Evolutionary conservation across 2,113 vertebrate genomes (phyloP), one percentile per base, ranked within the genome.

Genomic region (Hydropotes inermis): DNA sequence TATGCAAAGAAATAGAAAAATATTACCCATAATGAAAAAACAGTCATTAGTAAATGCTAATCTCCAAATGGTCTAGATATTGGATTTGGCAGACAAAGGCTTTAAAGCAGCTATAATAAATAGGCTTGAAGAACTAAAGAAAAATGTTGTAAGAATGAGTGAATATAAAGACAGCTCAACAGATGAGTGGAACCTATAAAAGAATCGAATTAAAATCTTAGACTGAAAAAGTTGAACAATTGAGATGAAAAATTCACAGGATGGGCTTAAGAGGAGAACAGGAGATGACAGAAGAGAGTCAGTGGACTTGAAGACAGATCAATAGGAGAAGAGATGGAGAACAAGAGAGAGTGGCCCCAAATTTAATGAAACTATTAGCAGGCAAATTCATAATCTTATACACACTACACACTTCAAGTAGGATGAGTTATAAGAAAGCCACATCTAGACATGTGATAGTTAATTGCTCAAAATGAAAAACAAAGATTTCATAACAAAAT

Each of bases 121-220:
- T 87, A 87, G 54, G 6, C 88, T 90, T 12, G 57, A 33, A 50
- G n/a, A 90, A 70, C 86, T 91, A 91, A 87, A 74, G 30, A 60
- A 57, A 96, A 60, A 74, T 60, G 70, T 81, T 88, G 28, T 90
- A 19, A 54, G 9, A 95, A 67, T 64, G 55, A 91, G 15, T 82
- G 54, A 95, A 79, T 64, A 47, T 60, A 54, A 39, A 67, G 36
- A 7, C 19, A 47, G 85, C 21, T 52, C 27, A 91, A 47, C 64
- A 61, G 45, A 91, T 13, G 95, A 93, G 47, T 54, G 93, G n/a
- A 84, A 87, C 60, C 21, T 87, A 36, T 95, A 28, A 94, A 93
- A 90, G 36, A 78, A 84, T 91, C 21, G 57, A 88, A 50, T 81
- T 19, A 96, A 96, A 84, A 91, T 88, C 95, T 7, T 95, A 87